Conservation (phyloP, 2,113 vertebrate species). For the Eolophus roseicapilla region DNA sequence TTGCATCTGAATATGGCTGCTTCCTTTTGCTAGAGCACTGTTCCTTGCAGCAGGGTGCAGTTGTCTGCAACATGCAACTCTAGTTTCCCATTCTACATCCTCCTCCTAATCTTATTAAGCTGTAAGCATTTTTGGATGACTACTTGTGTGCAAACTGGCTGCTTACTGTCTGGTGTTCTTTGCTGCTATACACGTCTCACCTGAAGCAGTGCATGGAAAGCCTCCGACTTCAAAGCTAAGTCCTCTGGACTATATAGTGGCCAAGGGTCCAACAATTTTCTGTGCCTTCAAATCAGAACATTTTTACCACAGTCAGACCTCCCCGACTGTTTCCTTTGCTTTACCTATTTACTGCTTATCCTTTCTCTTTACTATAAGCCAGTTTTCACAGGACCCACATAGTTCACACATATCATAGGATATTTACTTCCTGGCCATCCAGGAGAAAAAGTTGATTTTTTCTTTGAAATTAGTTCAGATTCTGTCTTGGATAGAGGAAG, state of each 20-base stretch:
- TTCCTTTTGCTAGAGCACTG: accelerated
- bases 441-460: neutral
- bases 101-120: neutral
- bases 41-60: neutral
- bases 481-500: neutral
- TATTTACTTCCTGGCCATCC: neutral
- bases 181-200: neutral
- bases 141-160: accelerated
- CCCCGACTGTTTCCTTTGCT: neutral
- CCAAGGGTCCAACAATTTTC: neutral
- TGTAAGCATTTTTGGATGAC: neutral
- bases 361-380: neutral
- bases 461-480: neutral
- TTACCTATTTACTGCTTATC: neutral
- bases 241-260: neutral
- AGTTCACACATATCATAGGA: accelerated
- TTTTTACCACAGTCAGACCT: neutral
- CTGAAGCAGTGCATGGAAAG: neutral
- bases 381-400: neutral
- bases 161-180: neutral
- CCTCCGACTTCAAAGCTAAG: neutral
- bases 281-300: neutral
- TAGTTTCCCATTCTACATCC: neutral
- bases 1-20: accelerated
- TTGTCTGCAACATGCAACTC: neutral